Base-by-base conservation (phyloP, 2,888 invertebrate species). In the Drosophila mercatorum region DNA sequence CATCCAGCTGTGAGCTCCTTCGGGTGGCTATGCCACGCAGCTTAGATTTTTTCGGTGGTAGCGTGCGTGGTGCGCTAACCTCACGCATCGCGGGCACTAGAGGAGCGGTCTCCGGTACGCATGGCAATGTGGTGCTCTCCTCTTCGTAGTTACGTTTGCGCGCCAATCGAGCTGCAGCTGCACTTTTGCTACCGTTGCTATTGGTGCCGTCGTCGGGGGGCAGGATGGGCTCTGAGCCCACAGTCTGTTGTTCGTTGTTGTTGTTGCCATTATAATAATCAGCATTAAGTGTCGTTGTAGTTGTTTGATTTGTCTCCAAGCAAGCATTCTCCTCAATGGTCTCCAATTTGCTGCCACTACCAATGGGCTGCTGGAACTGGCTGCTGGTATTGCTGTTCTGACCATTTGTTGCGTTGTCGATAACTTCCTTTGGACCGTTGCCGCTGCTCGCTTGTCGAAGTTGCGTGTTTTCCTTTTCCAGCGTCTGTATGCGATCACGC, bases 401-500 rank as follows among this genome's bases (percentile, higher is more conserved):
- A 22, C 81, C 82, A 69, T 91, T 90, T 68, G 76, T 22, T 28
- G 66, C 38, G 6, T 61, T 80, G 8, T 76, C 70, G 5, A 40
- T 57, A 38, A 31, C 36, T 31, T 68, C 74, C 63, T 81, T 72
- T 53, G 68, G 71, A 53, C 71, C 75, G 38, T 58, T 65, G 11
- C 68, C 65, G 44, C 59, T 41, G 36, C 12, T 87, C 0, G 46
- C 10, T 58, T 86, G 82, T n/a, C 92, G 91, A 1, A 92, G 76
- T 64, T 91, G 90, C 70, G 68, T 79, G 66, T 92, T 93, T 68
- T 95, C 96, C 82, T 95, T 95, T 83, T 96, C 95, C 43, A 96
- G 92, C n/a, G 93, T 92, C 60, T 94, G 94, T 68, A 95, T 94
- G 41, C 94, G 94, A 80, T 97, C 96, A 84, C 96, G 96, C 12